phyloP scores from a whole-genome alignment of 2,888 invertebrate species.

The Tinea pellionella region DNA sequence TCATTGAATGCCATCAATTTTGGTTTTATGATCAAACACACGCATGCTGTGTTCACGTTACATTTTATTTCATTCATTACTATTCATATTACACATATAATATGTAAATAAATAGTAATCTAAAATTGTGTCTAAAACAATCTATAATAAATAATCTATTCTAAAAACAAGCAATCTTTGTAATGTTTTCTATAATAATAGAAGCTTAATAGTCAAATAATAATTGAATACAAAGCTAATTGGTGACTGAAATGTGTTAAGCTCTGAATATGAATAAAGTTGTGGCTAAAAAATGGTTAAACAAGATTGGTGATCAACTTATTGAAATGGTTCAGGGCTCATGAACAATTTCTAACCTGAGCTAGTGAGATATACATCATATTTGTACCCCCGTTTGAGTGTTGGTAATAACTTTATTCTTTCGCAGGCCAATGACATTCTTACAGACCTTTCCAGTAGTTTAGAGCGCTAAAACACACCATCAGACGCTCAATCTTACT shows the following conservation, averaged over 20 bases:
- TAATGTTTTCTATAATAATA: not conserved
- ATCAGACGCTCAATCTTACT: slow-evolving; percentile 40
- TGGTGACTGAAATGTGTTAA: slow-evolving; percentile 1
- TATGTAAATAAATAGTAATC: not conserved
- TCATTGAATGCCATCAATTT: not conserved
- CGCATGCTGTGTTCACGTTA: not conserved
- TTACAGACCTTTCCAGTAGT: slow-evolving; percentile 81
- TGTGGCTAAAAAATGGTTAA: not conserved
- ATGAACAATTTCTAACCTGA: slow-evolving; percentile 77
- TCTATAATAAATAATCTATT: not conserved
- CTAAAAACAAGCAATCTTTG: not conserved
- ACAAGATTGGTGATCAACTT: not conserved
- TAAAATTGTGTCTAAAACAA: not conserved
- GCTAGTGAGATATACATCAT: slow-evolving; percentile 87
- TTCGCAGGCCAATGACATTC: slow-evolving; percentile 76
- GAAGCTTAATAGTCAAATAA: not conserved
- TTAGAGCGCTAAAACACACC: slow-evolving; percentile 74
- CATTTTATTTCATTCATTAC: not conserved
- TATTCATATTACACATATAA: too few species aligned
- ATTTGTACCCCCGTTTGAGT: slow-evolving; percentile 83
- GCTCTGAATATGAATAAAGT: not conserved
- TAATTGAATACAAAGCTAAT: not conserved
- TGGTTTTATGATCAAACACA: not conserved
- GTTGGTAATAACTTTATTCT: slow-evolving; percentile 85
- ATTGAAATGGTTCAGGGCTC: not conserved